A percentile compares a stretch with the other conserved stretches of the same genome.
phyloP scores from a whole-genome alignment of 2,797 vertebrate genomes.

The Argentina silus region DNA sequence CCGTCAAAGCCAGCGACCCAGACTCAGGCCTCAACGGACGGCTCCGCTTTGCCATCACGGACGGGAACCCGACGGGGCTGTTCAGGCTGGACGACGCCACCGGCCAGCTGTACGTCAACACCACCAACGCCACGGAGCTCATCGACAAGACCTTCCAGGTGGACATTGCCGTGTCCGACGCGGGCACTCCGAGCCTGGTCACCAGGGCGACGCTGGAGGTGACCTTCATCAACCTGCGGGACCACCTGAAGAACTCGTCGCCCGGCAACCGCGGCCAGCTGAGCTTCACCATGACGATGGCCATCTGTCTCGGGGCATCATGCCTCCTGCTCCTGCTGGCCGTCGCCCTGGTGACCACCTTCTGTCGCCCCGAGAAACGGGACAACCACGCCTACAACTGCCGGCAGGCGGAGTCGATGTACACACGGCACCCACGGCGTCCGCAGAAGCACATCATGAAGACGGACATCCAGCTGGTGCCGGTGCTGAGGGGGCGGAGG shows the following conservation, averaged over 20 bases:
- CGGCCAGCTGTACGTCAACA: conserved; percentile 87
- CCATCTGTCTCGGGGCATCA: conserved; percentile 82
- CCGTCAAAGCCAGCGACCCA: conserved; percentile 82
- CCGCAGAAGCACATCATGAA: conserved; percentile 93
- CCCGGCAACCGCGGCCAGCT: conserved; percentile 68
- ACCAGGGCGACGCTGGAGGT: conserved; percentile 76
- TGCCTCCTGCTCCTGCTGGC: conserved; percentile 80
- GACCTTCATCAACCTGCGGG: conserved; percentile 82
- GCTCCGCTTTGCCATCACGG: conserved; percentile 77
- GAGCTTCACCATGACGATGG: conserved; percentile 79
- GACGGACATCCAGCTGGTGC: conserved; percentile 90
- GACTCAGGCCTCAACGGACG: conserved; percentile 86
- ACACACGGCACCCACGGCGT: conserved; percentile 86
- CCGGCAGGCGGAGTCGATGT: conserved; percentile 89
- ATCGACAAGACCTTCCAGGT: conserved; percentile 81
- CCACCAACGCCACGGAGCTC: conserved; percentile 87
- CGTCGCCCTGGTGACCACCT: conserved; percentile 81
- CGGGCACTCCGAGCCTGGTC: conserved; percentile 77
- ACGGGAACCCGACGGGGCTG: conserved; percentile 66
- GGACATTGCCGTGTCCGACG: conserved; percentile 80
- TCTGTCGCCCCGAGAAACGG: conserved; percentile 85
- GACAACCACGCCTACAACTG: conserved; percentile 93
- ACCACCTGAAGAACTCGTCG: conserved; percentile 84
- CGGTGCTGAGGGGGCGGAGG: conserved; percentile 81
- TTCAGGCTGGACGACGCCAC: conserved; percentile 81